Base-by-base conservation (phyloP, 2,888 invertebrate genomes). In the Gonocerus acuteangulatus region DNA sequence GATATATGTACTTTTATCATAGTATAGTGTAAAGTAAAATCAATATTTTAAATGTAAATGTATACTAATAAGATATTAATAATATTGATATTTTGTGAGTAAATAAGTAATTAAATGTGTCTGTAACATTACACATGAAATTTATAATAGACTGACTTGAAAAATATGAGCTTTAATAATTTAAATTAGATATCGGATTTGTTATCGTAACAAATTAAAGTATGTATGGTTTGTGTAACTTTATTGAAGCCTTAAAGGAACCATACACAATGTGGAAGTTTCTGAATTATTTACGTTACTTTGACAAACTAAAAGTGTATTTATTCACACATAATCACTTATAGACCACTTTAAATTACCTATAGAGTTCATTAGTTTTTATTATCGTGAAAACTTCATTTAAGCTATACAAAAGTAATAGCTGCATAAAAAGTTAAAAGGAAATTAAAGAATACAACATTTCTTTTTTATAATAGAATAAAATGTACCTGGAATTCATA, bases 91-190 rank as follows among this genome's bases (percentile, higher is more conserved):
- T 52, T 52, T 52, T 52, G 36, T 15, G 52, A 39, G 13, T 36
- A 52, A 39, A 9, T 39, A n/a, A n/a, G n/a, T n/a, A n/a, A n/a
- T n/a, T n/a, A n/a, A n/a, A n/a, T n/a, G n/a, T n/a, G 16, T 34
- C 34, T 36, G 36, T 52, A 39, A 36, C 22, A 19, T 42, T 42
- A 52, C 52, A 52, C n/a, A 52, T 39, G 15, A 36, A 51, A 51
- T 16, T 19, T 52, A 19, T 39, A 52, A 52, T 52, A 39, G 52
- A 52, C 52, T 52, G 52, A 52, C 22, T 39, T 39, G 52, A 52
- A 51, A 51, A 52, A 39, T 52, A 52, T 52, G 52, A 52, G 52
- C 52, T 52, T 52, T 52, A 52, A 52, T 9, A 36, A 18, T 52
- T 34, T 51, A 51, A 51, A 51, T 51, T 51, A 51, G 51, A 51